A percentile compares a stretch with the other conserved stretches of the same genome.
Evolutionary conservation across 2,888 invertebrate species (phyloP).

Genomic region (Allolobophora icterica): DNA sequence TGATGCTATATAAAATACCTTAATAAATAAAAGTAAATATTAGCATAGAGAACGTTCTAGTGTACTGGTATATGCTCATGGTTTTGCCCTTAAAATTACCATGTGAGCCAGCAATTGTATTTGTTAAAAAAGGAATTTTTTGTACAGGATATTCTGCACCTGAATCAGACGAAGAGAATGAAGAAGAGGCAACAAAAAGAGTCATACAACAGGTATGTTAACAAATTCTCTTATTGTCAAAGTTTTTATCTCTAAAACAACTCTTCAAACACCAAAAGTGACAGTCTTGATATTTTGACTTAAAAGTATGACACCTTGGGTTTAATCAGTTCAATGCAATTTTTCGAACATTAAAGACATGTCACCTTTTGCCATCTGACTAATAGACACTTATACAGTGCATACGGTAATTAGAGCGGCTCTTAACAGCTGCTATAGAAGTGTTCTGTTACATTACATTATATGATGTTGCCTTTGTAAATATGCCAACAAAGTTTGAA

Average conservation of each 20-base stretch:
- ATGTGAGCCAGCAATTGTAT: too few species aligned
- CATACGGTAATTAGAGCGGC: too few species aligned
- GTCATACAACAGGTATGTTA: slow-evolving; percentile 40
- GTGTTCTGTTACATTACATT: too few species aligned
- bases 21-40: too few species aligned
- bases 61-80: background rate
- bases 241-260: background rate
- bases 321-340: background rate
- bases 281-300: background rate
- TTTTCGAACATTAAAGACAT: too few species aligned
- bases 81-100: background rate
- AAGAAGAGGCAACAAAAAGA: slow-evolving; percentile 40
- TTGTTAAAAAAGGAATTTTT: background rate
- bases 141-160: background rate
- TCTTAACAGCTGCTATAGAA: too few species aligned
- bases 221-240: too few species aligned
- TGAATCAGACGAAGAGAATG: slow-evolving; percentile 43
- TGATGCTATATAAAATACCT: too few species aligned
- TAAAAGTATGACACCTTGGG: background rate
- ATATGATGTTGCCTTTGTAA: background rate
- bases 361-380: too few species aligned
- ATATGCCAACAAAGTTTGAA: too few species aligned
- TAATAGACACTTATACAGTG: too few species aligned
- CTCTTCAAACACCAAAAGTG: background rate
- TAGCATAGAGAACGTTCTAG: too few species aligned